Conservation (phyloP, 2,888 invertebrate species). For the Epirrhoe tristata region DNA sequence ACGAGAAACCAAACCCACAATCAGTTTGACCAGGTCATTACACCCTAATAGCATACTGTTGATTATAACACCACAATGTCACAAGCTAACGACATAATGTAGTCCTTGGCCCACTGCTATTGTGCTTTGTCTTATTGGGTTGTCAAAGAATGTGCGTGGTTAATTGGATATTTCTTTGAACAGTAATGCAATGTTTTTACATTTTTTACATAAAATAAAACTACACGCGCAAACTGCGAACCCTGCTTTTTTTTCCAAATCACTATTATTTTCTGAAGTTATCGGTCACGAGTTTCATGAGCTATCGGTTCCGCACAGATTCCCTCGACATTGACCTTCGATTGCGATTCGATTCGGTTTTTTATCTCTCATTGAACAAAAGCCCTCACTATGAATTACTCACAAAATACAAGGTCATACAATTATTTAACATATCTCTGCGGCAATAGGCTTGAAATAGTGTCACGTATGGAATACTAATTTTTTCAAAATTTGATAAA, state of each 20-base stretch:
- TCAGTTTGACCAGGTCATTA: constrained; percentile 32
- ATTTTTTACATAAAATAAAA: background rate
- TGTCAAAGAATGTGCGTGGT: constrained; percentile 12
- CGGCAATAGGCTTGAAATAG: too few relatives aligned
- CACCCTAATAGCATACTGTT: constrained; percentile 22
- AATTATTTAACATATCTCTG: background rate
- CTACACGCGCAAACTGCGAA: too few relatives aligned
- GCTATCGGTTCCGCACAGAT: constrained; percentile 22
- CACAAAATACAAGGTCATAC: constrained; percentile 21
- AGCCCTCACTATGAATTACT: constrained; percentile 16
- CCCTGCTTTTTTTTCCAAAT: background rate
- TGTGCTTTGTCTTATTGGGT: constrained; percentile 22
- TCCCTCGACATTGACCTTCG: constrained; percentile 22
- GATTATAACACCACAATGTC: constrained; percentile 26
- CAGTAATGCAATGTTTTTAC: background rate
- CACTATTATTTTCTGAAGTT: background rate
- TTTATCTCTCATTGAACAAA: constrained; percentile 24
- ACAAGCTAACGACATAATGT: constrained; percentile 25
- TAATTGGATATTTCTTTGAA: constrained; percentile 10
- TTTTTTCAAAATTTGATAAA: too few relatives aligned
- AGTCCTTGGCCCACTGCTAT: constrained; percentile 33
- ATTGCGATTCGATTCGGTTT: constrained; percentile 27
- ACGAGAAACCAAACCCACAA: constrained; percentile 20
- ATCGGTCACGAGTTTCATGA: background rate
- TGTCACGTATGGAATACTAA: too few relatives aligned